These are phyloP conservation scores for Austrolebias charrua DNA, from an alignment of 2,797 vertebrate genomes.

Conservation along the genomic window DNA sequence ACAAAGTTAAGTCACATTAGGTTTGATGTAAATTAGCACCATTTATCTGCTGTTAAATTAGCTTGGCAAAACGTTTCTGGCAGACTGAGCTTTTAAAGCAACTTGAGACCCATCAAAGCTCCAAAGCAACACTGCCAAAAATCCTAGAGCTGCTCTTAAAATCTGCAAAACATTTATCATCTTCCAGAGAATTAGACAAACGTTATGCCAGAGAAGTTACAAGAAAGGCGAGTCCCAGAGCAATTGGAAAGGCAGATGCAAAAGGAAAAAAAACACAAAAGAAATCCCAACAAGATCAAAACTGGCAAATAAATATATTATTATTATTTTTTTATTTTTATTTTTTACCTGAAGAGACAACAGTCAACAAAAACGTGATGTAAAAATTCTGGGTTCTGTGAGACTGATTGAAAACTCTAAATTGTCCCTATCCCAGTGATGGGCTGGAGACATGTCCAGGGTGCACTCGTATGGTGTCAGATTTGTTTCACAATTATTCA, in stretches of 20 bases:
- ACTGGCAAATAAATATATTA: background rate
- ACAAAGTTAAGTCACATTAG: background rate
- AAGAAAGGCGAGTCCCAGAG: background rate
- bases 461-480: no score
- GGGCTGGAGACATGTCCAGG: no score
- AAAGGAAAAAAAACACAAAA: background rate
- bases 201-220: slow-evolving; percentile 18
- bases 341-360: no score
- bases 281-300: background rate
- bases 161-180: slow-evolving; percentile 38
- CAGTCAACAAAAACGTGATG: no score
- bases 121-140: slow-evolving; percentile 23
- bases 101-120: slow-evolving; percentile 13
- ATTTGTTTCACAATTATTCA: no score
- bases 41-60: slow-evolving; percentile 26
- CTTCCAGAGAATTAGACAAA: slow-evolving; percentile 23
- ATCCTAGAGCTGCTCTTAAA: slow-evolving; percentile 31
- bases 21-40: slow-evolving; percentile 11
- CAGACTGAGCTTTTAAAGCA: slow-evolving; percentile 24
- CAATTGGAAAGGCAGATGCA: no score
- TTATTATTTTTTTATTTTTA: no score
- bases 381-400: no score
- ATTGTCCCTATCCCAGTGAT: no score
- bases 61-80: slow-evolving; percentile 16
- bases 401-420: no score